Evolutionary conservation across 1,140 invertebrate species (phyloP).

Genomic region (Drosophila melanogaster): DNA sequence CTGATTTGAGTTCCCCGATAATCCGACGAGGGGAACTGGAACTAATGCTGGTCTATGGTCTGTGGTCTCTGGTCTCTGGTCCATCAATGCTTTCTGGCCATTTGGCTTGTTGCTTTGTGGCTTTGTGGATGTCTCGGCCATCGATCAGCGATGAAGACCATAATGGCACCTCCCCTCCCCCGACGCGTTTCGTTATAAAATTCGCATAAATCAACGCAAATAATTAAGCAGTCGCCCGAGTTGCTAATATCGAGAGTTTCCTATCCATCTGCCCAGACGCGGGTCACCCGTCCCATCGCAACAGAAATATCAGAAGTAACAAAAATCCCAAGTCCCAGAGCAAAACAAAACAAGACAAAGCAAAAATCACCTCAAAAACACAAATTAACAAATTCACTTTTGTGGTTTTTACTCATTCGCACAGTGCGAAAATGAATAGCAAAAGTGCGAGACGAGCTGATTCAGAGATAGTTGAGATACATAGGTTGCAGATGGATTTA

Average conservation of each 20-base stretch:
- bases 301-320: background rate
- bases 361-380: slow-evolving; percentile 41
- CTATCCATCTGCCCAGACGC: slow-evolving; percentile 40
- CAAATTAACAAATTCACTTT: slow-evolving; percentile 59
- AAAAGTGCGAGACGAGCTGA: slow-evolving; percentile 34
- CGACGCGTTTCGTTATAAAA: slow-evolving; percentile 62
- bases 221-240: slow-evolving; percentile 70
- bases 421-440: slow-evolving; percentile 59
- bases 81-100: background rate
- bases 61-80: slow-evolving; percentile 5
- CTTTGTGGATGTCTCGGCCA: slow-evolving; percentile 36
- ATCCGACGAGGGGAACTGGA: slow-evolving; percentile 48
- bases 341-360: slow-evolving; percentile 34
- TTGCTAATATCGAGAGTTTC: slow-evolving; percentile 60
- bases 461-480: slow-evolving; percentile 35
- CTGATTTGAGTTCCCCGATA: slow-evolving; percentile 38
- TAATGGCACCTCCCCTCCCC: slow-evolving; percentile 38
- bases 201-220: slow-evolving; percentile 78
- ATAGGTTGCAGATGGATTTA: slow-evolving; percentile 27
- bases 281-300: slow-evolving; percentile 9
- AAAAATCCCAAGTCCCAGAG: slow-evolving; percentile 12
- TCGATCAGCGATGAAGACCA: slow-evolving; percentile 61
- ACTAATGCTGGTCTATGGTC: slow-evolving; percentile 48
- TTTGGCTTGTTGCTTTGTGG: slow-evolving; percentile 7
- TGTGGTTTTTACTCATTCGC: slow-evolving; percentile 47